phyloP scores from a whole-genome alignment of 2,888 invertebrate genomes.

The Dascillus cervinus region DNA sequence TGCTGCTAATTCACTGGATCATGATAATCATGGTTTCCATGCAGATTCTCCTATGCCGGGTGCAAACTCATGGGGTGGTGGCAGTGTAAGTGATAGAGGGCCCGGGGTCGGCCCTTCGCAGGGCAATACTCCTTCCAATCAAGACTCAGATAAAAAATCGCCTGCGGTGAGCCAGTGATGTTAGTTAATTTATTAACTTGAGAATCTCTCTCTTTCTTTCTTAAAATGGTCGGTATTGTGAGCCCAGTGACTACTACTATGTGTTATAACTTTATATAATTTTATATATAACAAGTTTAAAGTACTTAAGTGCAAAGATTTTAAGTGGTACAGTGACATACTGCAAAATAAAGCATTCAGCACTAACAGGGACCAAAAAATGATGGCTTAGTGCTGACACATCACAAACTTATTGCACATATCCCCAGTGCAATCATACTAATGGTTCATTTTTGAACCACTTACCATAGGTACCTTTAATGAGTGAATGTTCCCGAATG shows the following conservation, averaged over 20 bases:
- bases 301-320: slow-evolving; percentile 26
- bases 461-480: slow-evolving; percentile 42
- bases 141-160: slow-evolving; percentile 75
- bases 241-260: slow-evolving; percentile 9
- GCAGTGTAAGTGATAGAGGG: slow-evolving; percentile 22
- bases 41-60: slow-evolving; percentile 53
- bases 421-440: slow-evolving; percentile 29
- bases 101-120: slow-evolving; percentile 41
- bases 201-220: too few relatives aligned
- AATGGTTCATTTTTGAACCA: slow-evolving; percentile 37
- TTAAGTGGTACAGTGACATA: slow-evolving; percentile 12
- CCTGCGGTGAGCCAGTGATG: slow-evolving; percentile 74
- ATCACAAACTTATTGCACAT: not conserved
- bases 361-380: not conserved
- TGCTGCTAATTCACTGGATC: slow-evolving; percentile 70
- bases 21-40: slow-evolving; percentile 59
- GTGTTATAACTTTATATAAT: too few relatives aligned
- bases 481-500: slow-evolving; percentile 38
- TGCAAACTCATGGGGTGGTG: slow-evolving; percentile 48
- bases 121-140: slow-evolving; percentile 53
- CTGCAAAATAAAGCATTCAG: not conserved
- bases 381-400: not conserved
- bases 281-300: slow-evolving; percentile 22
- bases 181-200: slow-evolving; percentile 26
- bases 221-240: slow-evolving; percentile 23